phyloP scores from a whole-genome alignment of 2,888 invertebrate species.

The Amiota minor region DNA sequence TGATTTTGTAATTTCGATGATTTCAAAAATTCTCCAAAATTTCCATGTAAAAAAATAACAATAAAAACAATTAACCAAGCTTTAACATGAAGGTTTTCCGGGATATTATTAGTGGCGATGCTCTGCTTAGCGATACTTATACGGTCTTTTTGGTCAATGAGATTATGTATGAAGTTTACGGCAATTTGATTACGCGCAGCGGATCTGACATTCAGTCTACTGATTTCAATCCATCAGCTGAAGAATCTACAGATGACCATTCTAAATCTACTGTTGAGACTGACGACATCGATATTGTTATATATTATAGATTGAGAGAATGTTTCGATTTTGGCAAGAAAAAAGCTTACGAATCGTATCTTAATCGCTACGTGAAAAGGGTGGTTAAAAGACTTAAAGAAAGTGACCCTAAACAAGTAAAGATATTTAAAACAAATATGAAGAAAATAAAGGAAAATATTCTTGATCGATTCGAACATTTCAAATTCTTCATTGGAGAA shows the following conservation, averaged over 20 bases:
- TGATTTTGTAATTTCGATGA: too few species aligned
- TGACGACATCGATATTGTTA: conserved; percentile 93
- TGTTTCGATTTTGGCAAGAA: conserved; percentile 91
- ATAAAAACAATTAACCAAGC: conserved; percentile 47
- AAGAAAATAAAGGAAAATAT: conserved; percentile 95
- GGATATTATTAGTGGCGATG: conserved; percentile 96
- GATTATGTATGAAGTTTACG: conserved; percentile 94
- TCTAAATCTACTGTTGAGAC: conserved; percentile 80
- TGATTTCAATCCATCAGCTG: conserved; percentile 95
- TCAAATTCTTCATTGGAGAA: conserved; percentile 94
- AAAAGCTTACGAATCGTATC: conserved; percentile 91
- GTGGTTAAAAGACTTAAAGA: conserved; percentile 87
- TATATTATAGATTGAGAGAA: conserved; percentile 92
- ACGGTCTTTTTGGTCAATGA: conserved; percentile 93
- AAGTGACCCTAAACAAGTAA: conserved; percentile 87
- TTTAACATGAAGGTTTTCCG: conserved; percentile 91
- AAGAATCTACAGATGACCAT: conserved; percentile 87
- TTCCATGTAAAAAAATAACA: too few species aligned
- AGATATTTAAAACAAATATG: conserved; percentile 91
- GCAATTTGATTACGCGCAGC: conserved; percentile 84
- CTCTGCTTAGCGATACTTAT: conserved; percentile 98
- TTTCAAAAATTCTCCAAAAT: conserved; percentile 36
- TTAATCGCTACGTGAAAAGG: conserved; percentile 98
- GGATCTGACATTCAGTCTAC: conserved; percentile 83
- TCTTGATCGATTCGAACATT: conserved; percentile 90